Conservation (phyloP, 2,797 vertebrate species). For the Gouania willdenowi region DNA sequence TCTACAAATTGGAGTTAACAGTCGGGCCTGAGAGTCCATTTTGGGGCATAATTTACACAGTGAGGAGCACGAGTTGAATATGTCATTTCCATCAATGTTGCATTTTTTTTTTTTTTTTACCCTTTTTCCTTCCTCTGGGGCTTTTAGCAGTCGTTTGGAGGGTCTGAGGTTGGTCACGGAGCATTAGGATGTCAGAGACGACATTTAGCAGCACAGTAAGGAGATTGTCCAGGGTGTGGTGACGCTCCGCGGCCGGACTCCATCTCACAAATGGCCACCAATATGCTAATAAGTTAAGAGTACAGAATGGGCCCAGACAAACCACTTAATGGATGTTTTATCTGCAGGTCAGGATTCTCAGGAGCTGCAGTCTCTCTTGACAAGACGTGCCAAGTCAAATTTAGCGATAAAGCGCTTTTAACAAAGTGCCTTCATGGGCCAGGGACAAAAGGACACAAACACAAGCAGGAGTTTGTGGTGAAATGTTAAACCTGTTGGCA, state of each 20-base stretch:
- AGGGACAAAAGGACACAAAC: slow-evolving; percentile 49
- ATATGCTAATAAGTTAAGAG: slow-evolving; percentile 64
- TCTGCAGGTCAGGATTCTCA: slow-evolving; percentile 53
- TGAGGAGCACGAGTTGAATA: slow-evolving; percentile 67
- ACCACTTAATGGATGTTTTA: slow-evolving; percentile 64
- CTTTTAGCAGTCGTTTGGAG: slow-evolving; percentile 65
- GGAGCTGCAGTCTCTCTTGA: slow-evolving; percentile 52
- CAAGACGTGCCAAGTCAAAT: slow-evolving; percentile 64
- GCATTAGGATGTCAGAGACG: slow-evolving; percentile 54
- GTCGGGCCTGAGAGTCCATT: slow-evolving; percentile 69
- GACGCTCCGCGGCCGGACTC: slow-evolving; percentile 39
- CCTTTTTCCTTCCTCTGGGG: slow-evolving; percentile 26
- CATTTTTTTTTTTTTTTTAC: slow-evolving; percentile 39
- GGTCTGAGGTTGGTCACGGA: slow-evolving; percentile 45
- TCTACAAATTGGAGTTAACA: slow-evolving; percentile 71
- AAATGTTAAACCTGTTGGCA: slow-evolving; percentile 52
- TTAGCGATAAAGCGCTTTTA: slow-evolving; percentile 64
- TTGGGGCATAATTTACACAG: slow-evolving; percentile 76
- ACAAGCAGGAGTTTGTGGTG: slow-evolving; percentile 28
- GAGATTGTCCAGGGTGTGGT: slow-evolving; percentile 52
- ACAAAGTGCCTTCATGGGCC: slow-evolving; percentile 49
- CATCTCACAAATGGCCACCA: slow-evolving; percentile 53
- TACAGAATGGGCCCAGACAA: slow-evolving; percentile 42
- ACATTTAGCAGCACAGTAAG: slow-evolving; percentile 49
- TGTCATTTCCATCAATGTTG: slow-evolving; percentile 73